phyloP scores from a whole-genome alignment of 2,797 vertebrate genomes.

The Onychomys torridus region DNA sequence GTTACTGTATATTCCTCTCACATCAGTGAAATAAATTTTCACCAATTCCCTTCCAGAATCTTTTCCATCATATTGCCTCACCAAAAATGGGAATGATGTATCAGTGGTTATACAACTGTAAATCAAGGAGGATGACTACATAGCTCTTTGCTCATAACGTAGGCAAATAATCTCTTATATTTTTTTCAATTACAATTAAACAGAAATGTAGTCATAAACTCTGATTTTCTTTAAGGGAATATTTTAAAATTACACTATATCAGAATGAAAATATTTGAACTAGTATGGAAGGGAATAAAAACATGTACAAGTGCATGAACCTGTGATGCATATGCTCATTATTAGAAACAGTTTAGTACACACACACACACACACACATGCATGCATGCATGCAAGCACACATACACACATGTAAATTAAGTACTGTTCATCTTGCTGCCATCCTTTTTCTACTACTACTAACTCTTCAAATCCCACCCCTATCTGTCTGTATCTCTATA shows the following conservation, averaged over 20 bases:
- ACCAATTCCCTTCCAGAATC: not conserved
- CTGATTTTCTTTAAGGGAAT: not conserved
- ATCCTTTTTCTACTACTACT: not conserved
- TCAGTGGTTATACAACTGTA: not conserved
- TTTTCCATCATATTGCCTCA: not conserved
- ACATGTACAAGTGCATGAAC: not conserved
- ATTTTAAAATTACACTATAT: not conserved
- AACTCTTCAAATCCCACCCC: not conserved
- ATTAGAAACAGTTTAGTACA: not conserved
- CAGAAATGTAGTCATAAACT: not conserved
- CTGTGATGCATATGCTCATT: not conserved
- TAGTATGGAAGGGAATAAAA: not conserved
- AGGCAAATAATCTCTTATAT: not conserved
- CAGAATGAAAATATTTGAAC: not conserved
- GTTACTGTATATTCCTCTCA: not conserved
- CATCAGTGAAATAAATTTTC: not conserved
- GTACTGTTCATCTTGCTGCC: not conserved
- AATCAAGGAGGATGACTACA: not conserved
- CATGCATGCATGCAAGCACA: rapidly evolving
- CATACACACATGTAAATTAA: not conserved
- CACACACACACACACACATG: not conserved
- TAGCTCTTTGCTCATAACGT: not conserved
- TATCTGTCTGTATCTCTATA: not conserved
- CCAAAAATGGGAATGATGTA: not conserved
- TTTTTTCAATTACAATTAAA: not conserved